Evolutionary conservation across 2,888 invertebrate genomes (phyloP), one percentile per base, ranked within the genome.

Genomic region (Shargacucullia verbasci): DNA sequence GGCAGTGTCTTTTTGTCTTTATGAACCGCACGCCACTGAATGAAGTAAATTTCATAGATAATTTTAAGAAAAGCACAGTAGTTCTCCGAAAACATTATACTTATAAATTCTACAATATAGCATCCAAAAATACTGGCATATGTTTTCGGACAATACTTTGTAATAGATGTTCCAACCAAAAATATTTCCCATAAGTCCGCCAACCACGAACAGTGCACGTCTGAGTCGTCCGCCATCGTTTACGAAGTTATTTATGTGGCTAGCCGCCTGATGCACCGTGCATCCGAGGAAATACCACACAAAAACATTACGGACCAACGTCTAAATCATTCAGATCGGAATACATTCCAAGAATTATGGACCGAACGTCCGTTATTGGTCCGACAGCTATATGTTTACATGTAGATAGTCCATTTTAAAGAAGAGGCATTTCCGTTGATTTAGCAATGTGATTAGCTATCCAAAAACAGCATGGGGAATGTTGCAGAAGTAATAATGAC

Each of bases 251-350:
- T 53, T 59, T 59, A 29, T 29, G 29, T 7, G 1, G 29, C 29
- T 29, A 29, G 29, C 2, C 5, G 8, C 13, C 43, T 43, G 43
- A 15, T 25, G 12, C 10, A n/a, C n/a, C n/a, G n/a, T 25, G 46
- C 41, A 37, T 15, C 37, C 31, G 41, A 27, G 44, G 47, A 65
- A 44, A 52, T 45, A 41, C 44, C 52, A 29, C 52, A 48, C 47
- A 48, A 59, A 56, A 45, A 47, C 47, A 27, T 52, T 53, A 50
- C 11, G 40, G 13, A 39, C 9, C 27, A 25, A 41, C 61, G 41
- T 53, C 54, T 67, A 68, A 68, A 68, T 72, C 68, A 61, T 72
- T 72, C 47, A 41, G 41, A 43, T 48, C 14, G 54, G 56, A 63
- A 61, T 64, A 53, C 48, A 61, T 59, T 72, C 50, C 50, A 34